These are phyloP conservation scores for Acropternis orthonyx DNA, from an alignment of 2,797 vertebrate genomes.

Conservation along the genomic window DNA sequence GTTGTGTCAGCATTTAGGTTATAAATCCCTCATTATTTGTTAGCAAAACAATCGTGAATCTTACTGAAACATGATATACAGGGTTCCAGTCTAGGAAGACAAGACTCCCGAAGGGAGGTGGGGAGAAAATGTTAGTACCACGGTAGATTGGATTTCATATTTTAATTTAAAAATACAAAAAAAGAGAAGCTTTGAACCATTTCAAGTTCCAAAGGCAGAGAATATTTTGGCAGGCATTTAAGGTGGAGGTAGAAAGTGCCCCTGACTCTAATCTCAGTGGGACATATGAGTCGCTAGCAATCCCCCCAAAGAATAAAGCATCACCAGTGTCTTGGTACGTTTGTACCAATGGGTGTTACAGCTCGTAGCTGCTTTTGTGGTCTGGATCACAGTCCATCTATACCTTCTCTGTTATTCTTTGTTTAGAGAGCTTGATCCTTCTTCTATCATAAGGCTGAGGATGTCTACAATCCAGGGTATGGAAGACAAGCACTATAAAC, in stretches of 20 bases:
- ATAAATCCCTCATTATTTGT: background rate
- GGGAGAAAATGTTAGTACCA: background rate
- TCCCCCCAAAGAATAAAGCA: background rate
- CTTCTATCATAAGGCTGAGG: background rate
- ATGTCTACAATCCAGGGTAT: background rate
- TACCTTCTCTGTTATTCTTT: background rate
- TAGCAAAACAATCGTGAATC: background rate
- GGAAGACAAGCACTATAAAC: background rate
- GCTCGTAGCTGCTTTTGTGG: accelerated
- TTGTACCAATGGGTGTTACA: background rate
- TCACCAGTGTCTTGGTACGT: background rate
- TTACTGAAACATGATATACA: background rate
- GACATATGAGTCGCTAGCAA: background rate
- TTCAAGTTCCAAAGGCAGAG: background rate
- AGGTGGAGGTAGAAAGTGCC: background rate
- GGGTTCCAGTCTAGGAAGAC: background rate
- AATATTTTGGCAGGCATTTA: background rate
- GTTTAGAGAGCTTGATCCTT: background rate
- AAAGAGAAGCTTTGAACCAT: background rate
- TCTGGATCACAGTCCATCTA: background rate
- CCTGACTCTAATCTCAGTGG: background rate
- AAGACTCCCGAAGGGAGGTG: background rate
- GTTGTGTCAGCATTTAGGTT: constrained; percentile 9
- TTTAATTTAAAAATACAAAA: background rate
- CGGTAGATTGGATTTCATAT: background rate